phyloP scores from a whole-genome alignment of 2,888 invertebrate genomes.

The Drosophila putrida region DNA sequence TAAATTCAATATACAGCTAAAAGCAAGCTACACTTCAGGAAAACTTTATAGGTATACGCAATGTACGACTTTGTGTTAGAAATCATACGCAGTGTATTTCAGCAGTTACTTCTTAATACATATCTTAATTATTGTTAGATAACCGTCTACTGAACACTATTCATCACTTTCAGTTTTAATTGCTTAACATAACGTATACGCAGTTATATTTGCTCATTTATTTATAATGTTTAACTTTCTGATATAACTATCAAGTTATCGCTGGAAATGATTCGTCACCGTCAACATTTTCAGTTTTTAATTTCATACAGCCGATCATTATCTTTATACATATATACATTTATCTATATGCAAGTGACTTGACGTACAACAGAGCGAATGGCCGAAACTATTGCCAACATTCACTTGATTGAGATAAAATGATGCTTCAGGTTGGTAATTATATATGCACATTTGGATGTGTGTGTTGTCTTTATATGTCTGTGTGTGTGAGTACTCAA shows the following conservation, averaged over 20 bases:
- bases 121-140: neutral
- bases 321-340: slow-evolving; percentile 3
- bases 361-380: slow-evolving; percentile 2
- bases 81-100: neutral
- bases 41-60: too few species aligned
- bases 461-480: neutral
- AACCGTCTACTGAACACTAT: neutral
- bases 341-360: slow-evolving; percentile 4
- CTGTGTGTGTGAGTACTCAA: slow-evolving; percentile 7
- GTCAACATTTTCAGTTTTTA: slow-evolving; percentile 2
- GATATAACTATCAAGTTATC: neutral
- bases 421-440: slow-evolving; percentile 14
- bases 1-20: too few species aligned
- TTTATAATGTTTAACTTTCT: neutral
- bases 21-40: too few species aligned
- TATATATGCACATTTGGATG: slow-evolving; percentile 15
- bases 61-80: too few species aligned
- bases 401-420: slow-evolving; percentile 17
- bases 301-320: slow-evolving; percentile 9
- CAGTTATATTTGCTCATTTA: neutral
- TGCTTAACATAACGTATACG: slow-evolving; percentile 13
- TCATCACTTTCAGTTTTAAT: slow-evolving; percentile 1
- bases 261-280: slow-evolving; percentile 9
- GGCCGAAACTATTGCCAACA: slow-evolving; percentile 10
- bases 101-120: neutral